Conservation (phyloP, 2,888 invertebrate species). For the Metallyticus violacea region DNA sequence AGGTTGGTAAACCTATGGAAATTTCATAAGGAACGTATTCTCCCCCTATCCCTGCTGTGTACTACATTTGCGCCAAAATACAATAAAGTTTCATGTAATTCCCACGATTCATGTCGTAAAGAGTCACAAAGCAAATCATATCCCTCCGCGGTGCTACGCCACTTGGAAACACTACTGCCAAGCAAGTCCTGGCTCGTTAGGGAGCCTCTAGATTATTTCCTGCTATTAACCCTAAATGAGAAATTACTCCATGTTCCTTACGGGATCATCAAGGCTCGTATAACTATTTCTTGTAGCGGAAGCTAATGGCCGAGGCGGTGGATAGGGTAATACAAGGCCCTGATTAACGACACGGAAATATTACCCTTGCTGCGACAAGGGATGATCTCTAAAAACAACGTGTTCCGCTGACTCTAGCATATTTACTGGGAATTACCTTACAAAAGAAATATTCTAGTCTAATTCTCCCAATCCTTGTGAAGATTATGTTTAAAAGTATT, state of each 20-base stretch:
- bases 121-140: neutral
- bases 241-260: neutral
- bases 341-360: neutral
- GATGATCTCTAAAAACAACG: neutral
- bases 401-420: no score
- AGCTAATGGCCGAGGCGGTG: neutral
- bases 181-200: no score
- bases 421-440: no score
- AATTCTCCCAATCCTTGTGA: no score
- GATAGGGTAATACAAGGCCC: no score
- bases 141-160: neutral
- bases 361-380: neutral
- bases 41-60: no score
- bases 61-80: no score
- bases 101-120: neutral
- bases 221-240: conserved; percentile 1
- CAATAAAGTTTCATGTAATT: neutral
- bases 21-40: no score
- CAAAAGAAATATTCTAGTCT: no score
- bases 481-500: no score
- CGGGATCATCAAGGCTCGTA: neutral
- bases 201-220: neutral
- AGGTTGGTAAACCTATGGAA: no score
- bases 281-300: neutral
- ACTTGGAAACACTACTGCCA: no score